A percentile compares a stretch with the other conserved stretches of the same genome.
phyloP scores from a whole-genome alignment of 2,113 vertebrate species.

The Bubo blakistoni region DNA sequence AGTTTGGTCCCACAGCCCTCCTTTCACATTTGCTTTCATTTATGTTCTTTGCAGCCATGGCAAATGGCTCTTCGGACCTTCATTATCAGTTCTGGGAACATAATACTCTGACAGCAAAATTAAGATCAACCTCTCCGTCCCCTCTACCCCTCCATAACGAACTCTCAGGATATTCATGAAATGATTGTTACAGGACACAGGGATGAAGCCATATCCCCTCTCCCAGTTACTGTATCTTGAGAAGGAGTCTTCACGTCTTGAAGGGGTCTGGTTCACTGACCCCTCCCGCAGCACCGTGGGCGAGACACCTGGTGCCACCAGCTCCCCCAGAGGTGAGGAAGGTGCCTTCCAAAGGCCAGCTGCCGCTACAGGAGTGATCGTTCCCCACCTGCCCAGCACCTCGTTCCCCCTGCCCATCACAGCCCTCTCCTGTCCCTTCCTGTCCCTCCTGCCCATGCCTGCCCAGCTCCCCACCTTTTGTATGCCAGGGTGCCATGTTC shows the following conservation, averaged over 20 bases:
- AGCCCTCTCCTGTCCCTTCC: not conserved
- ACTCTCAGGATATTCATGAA: not conserved
- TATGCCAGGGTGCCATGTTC: accelerated
- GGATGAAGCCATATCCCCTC: not conserved
- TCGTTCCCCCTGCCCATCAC: not conserved
- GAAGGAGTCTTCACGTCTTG: not conserved
- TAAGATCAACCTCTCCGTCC: not conserved
- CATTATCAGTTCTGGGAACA: not conserved
- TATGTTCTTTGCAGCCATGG: not conserved
- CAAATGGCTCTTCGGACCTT: not conserved
- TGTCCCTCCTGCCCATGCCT: not conserved
- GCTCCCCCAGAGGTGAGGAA: not conserved
- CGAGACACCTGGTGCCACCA: accelerated
- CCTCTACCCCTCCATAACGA: not conserved
- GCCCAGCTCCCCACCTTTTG: not conserved
- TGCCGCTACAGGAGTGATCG: not conserved
- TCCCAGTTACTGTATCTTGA: accelerated
- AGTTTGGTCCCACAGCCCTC: not conserved
- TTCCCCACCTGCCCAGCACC: not conserved
- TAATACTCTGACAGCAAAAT: not conserved
- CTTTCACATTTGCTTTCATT: not conserved
- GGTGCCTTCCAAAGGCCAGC: not conserved
- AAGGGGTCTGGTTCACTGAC: not conserved
- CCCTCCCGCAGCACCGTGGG: accelerated
- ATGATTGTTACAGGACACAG: not conserved